These are phyloP conservation scores for Listronotus oregonensis DNA, from an alignment of 1,140 invertebrate genomes.

Conservation along the genomic window DNA sequence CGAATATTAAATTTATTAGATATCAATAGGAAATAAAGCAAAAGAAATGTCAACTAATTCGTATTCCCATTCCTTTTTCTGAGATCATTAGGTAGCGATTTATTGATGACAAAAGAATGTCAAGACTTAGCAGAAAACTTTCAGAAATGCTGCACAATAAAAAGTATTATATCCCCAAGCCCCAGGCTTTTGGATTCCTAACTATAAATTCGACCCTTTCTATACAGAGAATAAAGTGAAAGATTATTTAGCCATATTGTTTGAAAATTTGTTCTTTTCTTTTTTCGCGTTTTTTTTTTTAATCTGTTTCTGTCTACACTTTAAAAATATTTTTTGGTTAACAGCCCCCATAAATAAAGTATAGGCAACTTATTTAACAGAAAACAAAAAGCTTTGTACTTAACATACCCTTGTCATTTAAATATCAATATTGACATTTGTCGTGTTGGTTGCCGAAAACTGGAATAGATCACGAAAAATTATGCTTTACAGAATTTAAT, in stretches of 20 bases:
- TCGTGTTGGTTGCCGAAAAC: no score
- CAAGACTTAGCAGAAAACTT: slow-evolving; percentile 34
- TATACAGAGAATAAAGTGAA: slow-evolving; percentile 11
- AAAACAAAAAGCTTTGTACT: no score
- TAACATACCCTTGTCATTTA: no score
- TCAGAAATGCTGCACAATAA: slow-evolving; percentile 40
- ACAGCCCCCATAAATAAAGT: no score
- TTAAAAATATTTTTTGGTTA: no score
- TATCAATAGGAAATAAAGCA: no score
- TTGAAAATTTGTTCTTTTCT: slow-evolving; percentile 11
- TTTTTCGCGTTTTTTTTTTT: neutral
- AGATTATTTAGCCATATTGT: slow-evolving; percentile 16
- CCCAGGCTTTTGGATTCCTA: slow-evolving; percentile 15
- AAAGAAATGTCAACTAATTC: no score
- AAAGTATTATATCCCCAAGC: slow-evolving; percentile 32
- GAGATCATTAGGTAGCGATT: slow-evolving; percentile 3
- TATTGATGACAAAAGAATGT: slow-evolving; percentile 21
- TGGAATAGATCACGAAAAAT: no score
- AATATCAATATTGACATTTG: no score
- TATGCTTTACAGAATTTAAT: no score
- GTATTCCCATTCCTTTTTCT: no score
- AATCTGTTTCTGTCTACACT: neutral
- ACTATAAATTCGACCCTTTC: slow-evolving; percentile 15
- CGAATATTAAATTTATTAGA: neutral
- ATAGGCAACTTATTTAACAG: no score